phyloP scores from a whole-genome alignment of 2,888 invertebrate genomes.

The Arctia plantaginis region DNA sequence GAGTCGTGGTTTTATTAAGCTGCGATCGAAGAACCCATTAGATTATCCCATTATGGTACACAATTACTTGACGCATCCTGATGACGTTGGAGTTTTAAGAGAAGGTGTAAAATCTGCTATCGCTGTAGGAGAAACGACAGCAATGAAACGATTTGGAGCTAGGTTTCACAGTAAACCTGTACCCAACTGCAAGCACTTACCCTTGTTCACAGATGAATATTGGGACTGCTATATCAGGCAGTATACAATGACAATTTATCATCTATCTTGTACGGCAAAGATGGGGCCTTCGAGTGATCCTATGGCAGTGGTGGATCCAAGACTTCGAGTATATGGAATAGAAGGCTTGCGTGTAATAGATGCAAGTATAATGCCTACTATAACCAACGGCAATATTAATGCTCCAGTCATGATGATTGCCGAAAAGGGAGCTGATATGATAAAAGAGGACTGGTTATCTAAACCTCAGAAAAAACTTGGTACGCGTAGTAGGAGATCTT shows the following conservation, averaged over 20 bases:
- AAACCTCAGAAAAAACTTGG: slow-evolving; percentile 57
- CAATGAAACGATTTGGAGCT: slow-evolving; percentile 92
- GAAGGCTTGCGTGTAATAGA: slow-evolving; percentile 93
- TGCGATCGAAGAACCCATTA: slow-evolving; percentile 89
- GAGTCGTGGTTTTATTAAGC: slow-evolving; percentile 92
- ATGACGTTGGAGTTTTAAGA: slow-evolving; percentile 93
- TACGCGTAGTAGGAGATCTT: slow-evolving; percentile 62
- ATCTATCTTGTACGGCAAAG: slow-evolving; percentile 93
- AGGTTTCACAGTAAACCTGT: slow-evolving; percentile 90
- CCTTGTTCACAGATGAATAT: slow-evolving; percentile 92
- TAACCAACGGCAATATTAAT: slow-evolving; percentile 95
- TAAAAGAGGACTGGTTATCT: slow-evolving; percentile 90
- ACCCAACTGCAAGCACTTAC: slow-evolving; percentile 94
- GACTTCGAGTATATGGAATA: slow-evolving; percentile 91
- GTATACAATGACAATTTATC: slow-evolving; percentile 95
- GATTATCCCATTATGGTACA: slow-evolving; percentile 96
- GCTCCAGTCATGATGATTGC: slow-evolving; percentile 96
- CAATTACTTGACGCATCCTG: slow-evolving; percentile 95
- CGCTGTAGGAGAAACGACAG: slow-evolving; percentile 92
- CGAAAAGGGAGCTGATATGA: slow-evolving; percentile 94
- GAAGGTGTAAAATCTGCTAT: slow-evolving; percentile 95
- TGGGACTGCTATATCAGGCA: slow-evolving; percentile 94
- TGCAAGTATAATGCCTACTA: slow-evolving; percentile 95
- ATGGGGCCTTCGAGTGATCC: slow-evolving; percentile 93
- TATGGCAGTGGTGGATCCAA: slow-evolving; percentile 93